Conservation (phyloP, 2,888 invertebrate genomes). For the Antheraea yamamai region DNA sequence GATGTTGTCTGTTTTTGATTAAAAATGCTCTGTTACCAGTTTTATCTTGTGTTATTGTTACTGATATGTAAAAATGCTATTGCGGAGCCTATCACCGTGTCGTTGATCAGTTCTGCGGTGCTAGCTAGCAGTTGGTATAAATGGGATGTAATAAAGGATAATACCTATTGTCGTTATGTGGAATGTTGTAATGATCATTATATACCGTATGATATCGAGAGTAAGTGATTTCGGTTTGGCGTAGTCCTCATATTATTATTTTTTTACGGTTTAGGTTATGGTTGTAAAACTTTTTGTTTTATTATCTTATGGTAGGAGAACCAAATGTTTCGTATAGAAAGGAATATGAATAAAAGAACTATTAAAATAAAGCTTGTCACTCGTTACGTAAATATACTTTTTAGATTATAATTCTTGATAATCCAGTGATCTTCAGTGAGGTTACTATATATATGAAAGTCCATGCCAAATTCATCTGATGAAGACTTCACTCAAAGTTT, state of each 20-base stretch:
- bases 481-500: no score
- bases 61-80: constrained; percentile 24
- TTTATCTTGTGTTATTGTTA: constrained; percentile 3
- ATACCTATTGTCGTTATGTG: constrained; percentile 71
- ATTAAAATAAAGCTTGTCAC: neutral
- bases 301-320: neutral
- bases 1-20: neutral
- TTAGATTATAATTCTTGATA: neutral
- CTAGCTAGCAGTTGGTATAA: constrained; percentile 61
- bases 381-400: neutral
- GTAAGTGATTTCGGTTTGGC: constrained; percentile 55
- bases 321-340: neutral
- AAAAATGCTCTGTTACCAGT: neutral
- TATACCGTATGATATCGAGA: constrained; percentile 76
- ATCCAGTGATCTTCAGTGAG: neutral
- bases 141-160: constrained; percentile 66
- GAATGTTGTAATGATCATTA: constrained; percentile 84
- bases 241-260: neutral
- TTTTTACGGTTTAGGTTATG: neutral
- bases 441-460: no score
- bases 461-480: no score
- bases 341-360: neutral
- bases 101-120: constrained; percentile 51
- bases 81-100: constrained; percentile 55
- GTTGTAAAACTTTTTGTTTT: neutral